phyloP scores from a whole-genome alignment of 2,113 vertebrate species.

The Scopus umbretta region DNA sequence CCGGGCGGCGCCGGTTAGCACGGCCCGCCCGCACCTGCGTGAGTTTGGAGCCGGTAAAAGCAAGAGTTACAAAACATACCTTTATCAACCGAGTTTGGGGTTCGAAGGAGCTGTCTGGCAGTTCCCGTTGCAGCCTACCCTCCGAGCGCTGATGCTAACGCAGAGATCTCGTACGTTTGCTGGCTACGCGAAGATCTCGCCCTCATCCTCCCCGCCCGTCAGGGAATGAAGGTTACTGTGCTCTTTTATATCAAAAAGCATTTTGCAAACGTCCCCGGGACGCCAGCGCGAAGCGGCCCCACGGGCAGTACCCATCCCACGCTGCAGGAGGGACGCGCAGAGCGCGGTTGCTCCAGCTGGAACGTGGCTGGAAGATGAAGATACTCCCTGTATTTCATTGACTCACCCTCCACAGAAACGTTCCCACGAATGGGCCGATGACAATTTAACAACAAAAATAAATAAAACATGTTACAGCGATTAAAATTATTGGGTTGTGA shows the following conservation, averaged over 20 bases:
- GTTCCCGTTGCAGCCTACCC: not conserved
- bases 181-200: not conserved
- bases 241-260: not conserved
- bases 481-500: not conserved
- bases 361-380: not conserved
- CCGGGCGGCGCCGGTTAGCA: too few species aligned
- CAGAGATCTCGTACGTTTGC: not conserved
- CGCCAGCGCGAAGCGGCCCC: not conserved
- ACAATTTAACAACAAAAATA: not conserved
- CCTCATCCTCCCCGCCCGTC: not conserved
- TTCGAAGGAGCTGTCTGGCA: not conserved
- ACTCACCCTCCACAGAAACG: not conserved
- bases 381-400: not conserved
- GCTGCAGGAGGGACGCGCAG: not conserved
- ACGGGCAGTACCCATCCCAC: fast-evolving
- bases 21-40: not conserved
- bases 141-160: fast-evolving
- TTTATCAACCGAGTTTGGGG: too few species aligned
- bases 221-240: not conserved
- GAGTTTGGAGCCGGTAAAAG: too few species aligned
- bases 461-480: not conserved
- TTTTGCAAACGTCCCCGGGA: not conserved
- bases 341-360: not conserved
- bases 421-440: fast-evolving
- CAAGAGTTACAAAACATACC: fast-evolving